A percentile compares a stretch with the other conserved stretches of the same genome.
These are phyloP conservation scores for Xiphias gladius DNA, from an alignment of 2,113 vertebrate genomes.

Conservation along the genomic window DNA sequence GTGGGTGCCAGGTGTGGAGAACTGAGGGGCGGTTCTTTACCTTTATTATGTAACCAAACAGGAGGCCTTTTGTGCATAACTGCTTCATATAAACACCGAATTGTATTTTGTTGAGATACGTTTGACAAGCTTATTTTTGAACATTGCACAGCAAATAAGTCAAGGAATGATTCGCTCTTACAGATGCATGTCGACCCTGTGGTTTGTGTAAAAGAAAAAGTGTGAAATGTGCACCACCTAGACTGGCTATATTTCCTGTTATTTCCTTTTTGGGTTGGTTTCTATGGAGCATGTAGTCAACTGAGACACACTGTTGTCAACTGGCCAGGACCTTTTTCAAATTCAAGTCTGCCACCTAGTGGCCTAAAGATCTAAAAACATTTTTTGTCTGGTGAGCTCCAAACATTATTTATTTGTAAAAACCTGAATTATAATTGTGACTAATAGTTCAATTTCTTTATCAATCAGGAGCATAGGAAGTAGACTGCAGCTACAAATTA, in stretches of 20 bases:
- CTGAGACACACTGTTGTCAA: conserved; percentile 8
- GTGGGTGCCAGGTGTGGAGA: conserved; percentile 36
- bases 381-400: background rate
- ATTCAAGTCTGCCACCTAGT: conserved; percentile 86
- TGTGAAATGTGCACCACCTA: conserved; percentile 46
- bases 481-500: too few relatives aligned
- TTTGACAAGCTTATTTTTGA: conserved; percentile 54
- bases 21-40: conserved; percentile 56
- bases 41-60: conserved; percentile 63
- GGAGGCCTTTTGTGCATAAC: conserved; percentile 57
- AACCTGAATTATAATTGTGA: background rate
- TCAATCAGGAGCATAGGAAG: background rate
- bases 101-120: conserved; percentile 44
- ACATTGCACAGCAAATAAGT: conserved; percentile 40
- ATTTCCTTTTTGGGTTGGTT: conserved; percentile 59
- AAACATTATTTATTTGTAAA: background rate
- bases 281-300: conserved; percentile 45
- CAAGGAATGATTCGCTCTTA: conserved; percentile 19
- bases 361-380: conserved; percentile 44
- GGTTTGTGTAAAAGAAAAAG: conserved; percentile 28
- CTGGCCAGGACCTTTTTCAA: conserved; percentile 53
- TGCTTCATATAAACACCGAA: conserved; percentile 11
- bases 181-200: conserved; percentile 27
- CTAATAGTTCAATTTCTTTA: background rate
- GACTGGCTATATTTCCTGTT: conserved; percentile 45